Evolutionary conservation across 2,113 vertebrate genomes (phyloP).

Genomic region (Castor canadensis): DNA sequence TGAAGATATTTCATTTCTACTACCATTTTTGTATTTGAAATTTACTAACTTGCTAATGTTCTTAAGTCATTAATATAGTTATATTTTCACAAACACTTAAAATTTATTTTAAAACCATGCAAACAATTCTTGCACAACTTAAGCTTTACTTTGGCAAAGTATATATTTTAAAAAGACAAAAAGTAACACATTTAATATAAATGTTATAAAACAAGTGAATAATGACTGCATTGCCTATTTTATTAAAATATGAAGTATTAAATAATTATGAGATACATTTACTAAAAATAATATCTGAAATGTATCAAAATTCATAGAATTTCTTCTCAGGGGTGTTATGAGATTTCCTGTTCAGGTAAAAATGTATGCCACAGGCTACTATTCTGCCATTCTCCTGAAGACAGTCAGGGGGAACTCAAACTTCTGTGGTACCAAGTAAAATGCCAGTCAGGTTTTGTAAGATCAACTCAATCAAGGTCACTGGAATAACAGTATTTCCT

Average conservation of each 20-base stretch:
- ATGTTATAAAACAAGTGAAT: no score
- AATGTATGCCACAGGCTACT: constrained; percentile 31
- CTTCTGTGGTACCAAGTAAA: not conserved
- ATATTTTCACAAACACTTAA: constrained; percentile 44
- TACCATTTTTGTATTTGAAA: not conserved
- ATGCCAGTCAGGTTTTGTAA: not conserved
- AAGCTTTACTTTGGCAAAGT: constrained; percentile 70
- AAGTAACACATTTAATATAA: constrained; percentile 50
- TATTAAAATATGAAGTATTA: constrained; percentile 73
- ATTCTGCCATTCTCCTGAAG: constrained; percentile 14
- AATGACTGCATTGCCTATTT: constrained; percentile 25
- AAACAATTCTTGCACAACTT: constrained; percentile 38
- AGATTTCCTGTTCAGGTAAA: constrained; percentile 29
- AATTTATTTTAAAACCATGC: constrained; percentile 46
- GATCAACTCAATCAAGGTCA: not conserved
- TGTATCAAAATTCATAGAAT: constrained; percentile 48
- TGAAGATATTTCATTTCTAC: not conserved
- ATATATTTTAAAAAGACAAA: constrained; percentile 37
- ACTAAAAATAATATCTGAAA: constrained; percentile 67
- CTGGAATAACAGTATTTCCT: not conserved
- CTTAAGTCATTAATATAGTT: constrained; percentile 12
- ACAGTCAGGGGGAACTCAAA: not conserved
- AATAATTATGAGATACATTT: constrained; percentile 65
- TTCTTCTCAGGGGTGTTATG: constrained; percentile 25
- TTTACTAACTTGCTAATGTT: not conserved